Percentiles rank a stretch among this genome's conserved stretches.
Evolutionary conservation across 1,140 invertebrate species (phyloP).

Genomic region (Doryteuthis pealeii): DNA sequence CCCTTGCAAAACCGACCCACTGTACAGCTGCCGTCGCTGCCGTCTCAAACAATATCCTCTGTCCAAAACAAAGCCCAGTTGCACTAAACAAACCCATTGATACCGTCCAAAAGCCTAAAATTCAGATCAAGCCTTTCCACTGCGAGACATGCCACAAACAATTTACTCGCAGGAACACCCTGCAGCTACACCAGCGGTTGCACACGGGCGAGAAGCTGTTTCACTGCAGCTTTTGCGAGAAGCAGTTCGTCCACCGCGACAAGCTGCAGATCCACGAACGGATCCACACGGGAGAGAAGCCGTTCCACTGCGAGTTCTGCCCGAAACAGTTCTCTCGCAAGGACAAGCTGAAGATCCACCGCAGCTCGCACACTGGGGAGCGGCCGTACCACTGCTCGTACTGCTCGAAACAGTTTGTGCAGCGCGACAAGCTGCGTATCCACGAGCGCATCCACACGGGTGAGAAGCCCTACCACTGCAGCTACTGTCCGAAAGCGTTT

Average conservation of each 20-base stretch:
- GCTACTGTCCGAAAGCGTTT: slow-evolving; percentile 79
- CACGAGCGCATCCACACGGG: slow-evolving; percentile 27
- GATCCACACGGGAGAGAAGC: slow-evolving; percentile 28
- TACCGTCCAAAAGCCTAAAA: too few relatives aligned
- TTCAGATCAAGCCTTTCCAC: slow-evolving; percentile 65
- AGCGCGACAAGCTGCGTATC: slow-evolving; percentile 18
- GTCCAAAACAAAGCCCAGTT: too few relatives aligned
- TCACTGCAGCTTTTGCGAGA: slow-evolving; percentile 15
- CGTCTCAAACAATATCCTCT: background rate
- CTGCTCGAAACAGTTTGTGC: slow-evolving; percentile 27
- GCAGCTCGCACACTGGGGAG: slow-evolving; percentile 32
- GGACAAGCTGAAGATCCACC: slow-evolving; percentile 40
- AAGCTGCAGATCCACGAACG: slow-evolving; percentile 26
- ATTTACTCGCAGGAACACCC: slow-evolving; percentile 16
- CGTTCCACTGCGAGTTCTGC: slow-evolving; percentile 23
- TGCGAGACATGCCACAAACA: slow-evolving; percentile 16
- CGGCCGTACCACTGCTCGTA: slow-evolving; percentile 30
- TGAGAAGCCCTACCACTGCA: slow-evolving; percentile 40
- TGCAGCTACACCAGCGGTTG: slow-evolving; percentile 24
- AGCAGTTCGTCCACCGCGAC: slow-evolving; percentile 15
- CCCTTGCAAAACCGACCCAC: background rate
- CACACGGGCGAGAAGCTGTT: slow-evolving; percentile 27
- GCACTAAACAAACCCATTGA: too few relatives aligned
- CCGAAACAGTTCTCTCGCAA: slow-evolving; percentile 31
- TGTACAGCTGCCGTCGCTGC: background rate